A percentile compares a stretch with the other conserved stretches of the same genome.
These are phyloP conservation scores for Ditula angustiorana DNA, from an alignment of 2,888 invertebrate species.

Conservation along the genomic window DNA sequence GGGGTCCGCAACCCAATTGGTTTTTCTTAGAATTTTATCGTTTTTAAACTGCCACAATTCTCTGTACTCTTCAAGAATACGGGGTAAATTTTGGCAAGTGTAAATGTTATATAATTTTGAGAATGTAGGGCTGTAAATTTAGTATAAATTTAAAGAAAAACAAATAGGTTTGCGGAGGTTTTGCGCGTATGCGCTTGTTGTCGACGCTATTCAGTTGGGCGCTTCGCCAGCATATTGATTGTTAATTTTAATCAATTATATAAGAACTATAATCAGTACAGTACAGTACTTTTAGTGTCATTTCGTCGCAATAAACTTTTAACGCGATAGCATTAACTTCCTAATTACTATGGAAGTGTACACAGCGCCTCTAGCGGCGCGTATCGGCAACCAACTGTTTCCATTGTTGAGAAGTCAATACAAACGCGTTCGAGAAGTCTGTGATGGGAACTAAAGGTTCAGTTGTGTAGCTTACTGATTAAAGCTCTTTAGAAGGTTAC, in stretches of 20 bases:
- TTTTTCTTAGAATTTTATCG: background rate
- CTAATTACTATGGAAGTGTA: too few relatives aligned
- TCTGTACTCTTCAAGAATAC: slow-evolving; percentile 20
- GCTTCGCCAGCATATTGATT: slow-evolving; percentile 64
- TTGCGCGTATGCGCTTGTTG: slow-evolving; percentile 46
- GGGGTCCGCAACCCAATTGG: slow-evolving; percentile 9
- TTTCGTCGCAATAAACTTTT: too few relatives aligned
- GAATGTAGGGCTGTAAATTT: background rate
- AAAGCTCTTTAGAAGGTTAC: slow-evolving; percentile 15
- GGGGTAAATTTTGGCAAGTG: background rate
- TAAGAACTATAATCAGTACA: background rate
- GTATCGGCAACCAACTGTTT: too few relatives aligned
- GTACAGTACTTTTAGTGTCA: too few relatives aligned
- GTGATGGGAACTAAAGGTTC: too few relatives aligned
- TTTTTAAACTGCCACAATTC: slow-evolving; percentile 4
- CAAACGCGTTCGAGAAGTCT: too few relatives aligned
- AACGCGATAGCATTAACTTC: too few relatives aligned
- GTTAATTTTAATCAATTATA: slow-evolving; percentile 11
- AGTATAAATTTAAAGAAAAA: background rate
- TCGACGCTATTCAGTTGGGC: slow-evolving; percentile 81
- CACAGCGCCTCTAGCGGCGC: too few relatives aligned
- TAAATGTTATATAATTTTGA: background rate
- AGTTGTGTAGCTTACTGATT: slow-evolving; percentile 1
- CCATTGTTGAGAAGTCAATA: too few relatives aligned
- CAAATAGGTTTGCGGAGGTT: background rate